Conservation (phyloP, 2,797 vertebrate species). For the Rhabdomys pumilio region DNA sequence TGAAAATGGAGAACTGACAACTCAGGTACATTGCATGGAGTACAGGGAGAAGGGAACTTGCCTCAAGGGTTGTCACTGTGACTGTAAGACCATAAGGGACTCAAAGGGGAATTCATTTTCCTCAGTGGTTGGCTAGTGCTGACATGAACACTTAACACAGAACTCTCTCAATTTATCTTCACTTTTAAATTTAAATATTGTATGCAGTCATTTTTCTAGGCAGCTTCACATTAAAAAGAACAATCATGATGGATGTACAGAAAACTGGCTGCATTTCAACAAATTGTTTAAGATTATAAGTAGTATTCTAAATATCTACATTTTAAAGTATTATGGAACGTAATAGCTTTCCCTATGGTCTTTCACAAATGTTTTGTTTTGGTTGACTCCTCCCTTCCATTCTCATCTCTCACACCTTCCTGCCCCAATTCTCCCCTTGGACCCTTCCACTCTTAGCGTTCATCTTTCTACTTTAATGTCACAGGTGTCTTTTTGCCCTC, state of each 20-base stretch:
- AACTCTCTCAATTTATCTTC: background rate
- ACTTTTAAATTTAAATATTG: background rate
- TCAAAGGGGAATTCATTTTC: conserved; percentile 42
- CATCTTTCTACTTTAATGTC: background rate
- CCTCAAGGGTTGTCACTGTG: background rate
- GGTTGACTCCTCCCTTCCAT: background rate
- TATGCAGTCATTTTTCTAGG: background rate
- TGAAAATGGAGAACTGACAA: background rate
- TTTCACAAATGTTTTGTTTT: background rate
- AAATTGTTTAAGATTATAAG: background rate
- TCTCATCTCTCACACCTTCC: background rate
- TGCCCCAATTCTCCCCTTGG: background rate
- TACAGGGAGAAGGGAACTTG: background rate
- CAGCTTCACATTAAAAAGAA: background rate
- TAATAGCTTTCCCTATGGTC: background rate
- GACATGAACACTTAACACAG: conserved; percentile 16
- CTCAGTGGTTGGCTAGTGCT: conserved; percentile 5
- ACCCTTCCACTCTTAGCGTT: background rate
- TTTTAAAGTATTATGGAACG: background rate
- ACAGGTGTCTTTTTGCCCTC: background rate
- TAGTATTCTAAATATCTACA: background rate
- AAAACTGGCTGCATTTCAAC: background rate
- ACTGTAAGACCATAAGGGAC: background rate
- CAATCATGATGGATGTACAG: background rate
- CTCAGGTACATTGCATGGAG: background rate